Evolutionary conservation across 2,797 vertebrate genomes (phyloP), one percentile per base, ranked within the genome.

Genomic region (Anguilla pacifica): DNA sequence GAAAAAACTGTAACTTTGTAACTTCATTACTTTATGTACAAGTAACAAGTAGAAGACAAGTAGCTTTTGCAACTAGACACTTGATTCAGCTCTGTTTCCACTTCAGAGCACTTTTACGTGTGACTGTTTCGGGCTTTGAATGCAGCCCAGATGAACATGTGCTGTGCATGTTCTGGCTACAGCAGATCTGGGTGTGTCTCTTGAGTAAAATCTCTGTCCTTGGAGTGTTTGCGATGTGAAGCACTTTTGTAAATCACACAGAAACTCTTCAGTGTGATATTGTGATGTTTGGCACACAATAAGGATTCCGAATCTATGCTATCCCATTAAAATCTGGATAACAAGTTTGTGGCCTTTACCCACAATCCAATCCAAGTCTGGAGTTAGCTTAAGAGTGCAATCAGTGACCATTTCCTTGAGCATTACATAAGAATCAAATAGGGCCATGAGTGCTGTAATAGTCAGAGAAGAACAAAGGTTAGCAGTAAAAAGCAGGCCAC

Each of bases 371-470:
- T 77, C 15, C 31, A 77, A 74, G 17, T 43, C 15, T 77, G 74
- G 39, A 43, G 15, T 77, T 43, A 43, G 5, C 11, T 7, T 17
- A 77, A 22, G 13, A 39, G 15, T 17, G 43, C 15, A 39, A 72
- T 19, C 74, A 77, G 74, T 77, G 74, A 77, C 74, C 31, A 77
- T 72, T 72, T 72, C 70, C 74, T 77, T n/a, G 15, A 35, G 74
- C 74, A 39, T 35, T 43, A 17, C 35, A 77, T 77, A 43, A 43
- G 13, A 15, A 39, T 17, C 74, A 19, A 77, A 77, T 35, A 19
- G 74, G 31, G 35, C 74, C 74, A 43, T 43, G 74, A 43, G 74
- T 77, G 74, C 74, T 43, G 39, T 43, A 77, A 77, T 77, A 43
- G 35, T 74, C 35, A 17, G 15, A 77, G 31, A 74, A 74, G 74